These are phyloP conservation scores for Caerostris darwini DNA, from an alignment of 1,140 invertebrate species.

Conservation along the genomic window DNA sequence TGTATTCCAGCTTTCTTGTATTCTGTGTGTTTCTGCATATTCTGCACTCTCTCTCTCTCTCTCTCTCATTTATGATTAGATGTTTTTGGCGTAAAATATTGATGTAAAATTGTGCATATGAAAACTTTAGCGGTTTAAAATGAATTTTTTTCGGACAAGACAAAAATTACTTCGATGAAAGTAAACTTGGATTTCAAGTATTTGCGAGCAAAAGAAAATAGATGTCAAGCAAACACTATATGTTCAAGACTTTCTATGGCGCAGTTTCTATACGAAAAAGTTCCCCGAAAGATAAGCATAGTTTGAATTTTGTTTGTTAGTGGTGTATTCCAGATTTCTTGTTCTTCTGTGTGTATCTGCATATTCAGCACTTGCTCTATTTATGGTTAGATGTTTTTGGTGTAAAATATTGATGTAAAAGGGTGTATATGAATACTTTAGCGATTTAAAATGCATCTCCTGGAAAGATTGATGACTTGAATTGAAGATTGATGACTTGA, in stretches of 20 bases:
- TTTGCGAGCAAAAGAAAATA: background rate
- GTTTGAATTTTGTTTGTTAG: background rate
- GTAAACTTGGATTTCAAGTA: background rate
- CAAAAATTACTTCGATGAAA: background rate
- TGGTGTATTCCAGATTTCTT: background rate
- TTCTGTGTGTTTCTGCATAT: background rate
- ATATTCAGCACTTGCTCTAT: background rate
- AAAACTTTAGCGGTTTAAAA: background rate
- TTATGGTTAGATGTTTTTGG: background rate
- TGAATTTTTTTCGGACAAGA: background rate
- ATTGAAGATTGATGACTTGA: background rate
- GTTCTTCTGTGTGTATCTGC: background rate
- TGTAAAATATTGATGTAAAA: background rate
- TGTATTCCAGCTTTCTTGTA: conserved; percentile 4
- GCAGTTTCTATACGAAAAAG: background rate
- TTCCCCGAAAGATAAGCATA: background rate
- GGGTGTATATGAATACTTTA: background rate
- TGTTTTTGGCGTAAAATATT: background rate
- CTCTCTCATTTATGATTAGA: background rate
- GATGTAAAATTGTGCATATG: background rate
- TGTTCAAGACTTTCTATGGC: background rate
- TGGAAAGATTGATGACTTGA: background rate
- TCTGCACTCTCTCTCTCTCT: background rate
- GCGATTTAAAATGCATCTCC: background rate
- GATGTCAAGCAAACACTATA: background rate